Conservation (phyloP, 2,888 invertebrate genomes). For the Tenthredo distinguenda region DNA sequence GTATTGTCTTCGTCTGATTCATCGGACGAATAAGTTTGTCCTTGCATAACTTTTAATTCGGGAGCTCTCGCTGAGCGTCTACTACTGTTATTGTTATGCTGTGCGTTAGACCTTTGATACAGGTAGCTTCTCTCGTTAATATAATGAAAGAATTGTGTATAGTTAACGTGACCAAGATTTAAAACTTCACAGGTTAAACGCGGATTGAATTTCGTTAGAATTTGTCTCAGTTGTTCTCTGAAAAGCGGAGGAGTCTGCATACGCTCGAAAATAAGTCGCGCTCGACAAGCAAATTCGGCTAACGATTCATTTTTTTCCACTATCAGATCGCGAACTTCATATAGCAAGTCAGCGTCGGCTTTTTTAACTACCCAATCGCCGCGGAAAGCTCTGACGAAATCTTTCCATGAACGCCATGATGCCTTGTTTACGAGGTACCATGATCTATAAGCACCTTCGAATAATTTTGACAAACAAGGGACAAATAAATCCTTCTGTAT, state of each 20-base stretch:
- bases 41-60: slow-evolving; percentile 9
- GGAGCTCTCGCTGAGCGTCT: neutral
- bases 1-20: slow-evolving; percentile 20
- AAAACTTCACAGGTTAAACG: slow-evolving; percentile 53
- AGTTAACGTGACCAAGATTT: slow-evolving; percentile 33
- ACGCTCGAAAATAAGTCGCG: slow-evolving; percentile 55
- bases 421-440: slow-evolving; percentile 55
- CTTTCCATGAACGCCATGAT: slow-evolving; percentile 51
- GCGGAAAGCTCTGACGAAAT: slow-evolving; percentile 53
- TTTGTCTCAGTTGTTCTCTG: slow-evolving; percentile 53
- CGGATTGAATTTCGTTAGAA: slow-evolving; percentile 54
- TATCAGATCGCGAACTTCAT: slow-evolving; percentile 50
- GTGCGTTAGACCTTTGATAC: slow-evolving; percentile 37
- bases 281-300: slow-evolving; percentile 55
- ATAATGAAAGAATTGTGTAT: slow-evolving; percentile 52
- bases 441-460: slow-evolving; percentile 56
- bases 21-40: neutral
- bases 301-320: slow-evolving; percentile 53
- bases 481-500: slow-evolving; percentile 57
- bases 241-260: slow-evolving; percentile 51
- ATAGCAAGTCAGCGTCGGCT: slow-evolving; percentile 46
- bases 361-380: slow-evolving; percentile 56
- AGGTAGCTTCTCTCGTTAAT: slow-evolving; percentile 53
- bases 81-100: neutral
- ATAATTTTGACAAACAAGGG: slow-evolving; percentile 55